Percentiles rank a stretch among this genome's conserved stretches.
These are phyloP conservation scores for Glyptemys insculpta DNA, from an alignment of 2,797 vertebrate genomes.

Conservation along the genomic window DNA sequence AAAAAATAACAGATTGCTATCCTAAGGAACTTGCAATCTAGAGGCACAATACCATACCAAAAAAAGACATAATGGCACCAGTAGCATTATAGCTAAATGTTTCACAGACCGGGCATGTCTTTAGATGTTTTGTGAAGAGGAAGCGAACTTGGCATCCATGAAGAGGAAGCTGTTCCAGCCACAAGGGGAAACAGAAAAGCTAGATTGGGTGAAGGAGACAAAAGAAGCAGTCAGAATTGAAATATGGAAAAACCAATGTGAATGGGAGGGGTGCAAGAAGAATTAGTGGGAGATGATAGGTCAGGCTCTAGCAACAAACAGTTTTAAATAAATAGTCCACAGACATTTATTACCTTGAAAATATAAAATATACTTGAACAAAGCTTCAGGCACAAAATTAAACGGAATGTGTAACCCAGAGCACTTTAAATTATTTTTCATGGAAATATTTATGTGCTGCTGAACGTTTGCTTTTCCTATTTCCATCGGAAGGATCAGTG, in stretches of 20 bases:
- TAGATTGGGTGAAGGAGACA: not conserved
- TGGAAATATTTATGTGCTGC: not conserved
- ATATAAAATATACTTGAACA: fast-evolving
- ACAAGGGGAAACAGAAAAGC: fast-evolving
- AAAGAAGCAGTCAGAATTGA: slow-evolving; percentile 3
- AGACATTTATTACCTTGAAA: fast-evolving
- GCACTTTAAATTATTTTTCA: not conserved
- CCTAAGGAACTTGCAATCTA: not conserved
- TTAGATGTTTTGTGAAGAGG: not conserved
- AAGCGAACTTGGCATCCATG: not conserved
- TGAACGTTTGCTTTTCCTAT: slow-evolving; percentile 14
- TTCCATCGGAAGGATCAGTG: slow-evolving; percentile 8
- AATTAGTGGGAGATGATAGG: not conserved
- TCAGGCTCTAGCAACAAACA: not conserved
- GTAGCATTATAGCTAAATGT: fast-evolving
- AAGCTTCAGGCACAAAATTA: fast-evolving
- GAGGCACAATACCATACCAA: fast-evolving
- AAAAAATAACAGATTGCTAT: not conserved
- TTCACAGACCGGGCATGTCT: not conserved
- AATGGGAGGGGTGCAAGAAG: not conserved
- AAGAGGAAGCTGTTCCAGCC: not conserved
- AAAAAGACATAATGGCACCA: fast-evolving
- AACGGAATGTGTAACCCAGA: fast-evolving
- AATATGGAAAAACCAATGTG: not conserved
- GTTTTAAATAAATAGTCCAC: fast-evolving